Conservation (phyloP, 2,113 vertebrate genomes). For the Alligator sinensis region DNA sequence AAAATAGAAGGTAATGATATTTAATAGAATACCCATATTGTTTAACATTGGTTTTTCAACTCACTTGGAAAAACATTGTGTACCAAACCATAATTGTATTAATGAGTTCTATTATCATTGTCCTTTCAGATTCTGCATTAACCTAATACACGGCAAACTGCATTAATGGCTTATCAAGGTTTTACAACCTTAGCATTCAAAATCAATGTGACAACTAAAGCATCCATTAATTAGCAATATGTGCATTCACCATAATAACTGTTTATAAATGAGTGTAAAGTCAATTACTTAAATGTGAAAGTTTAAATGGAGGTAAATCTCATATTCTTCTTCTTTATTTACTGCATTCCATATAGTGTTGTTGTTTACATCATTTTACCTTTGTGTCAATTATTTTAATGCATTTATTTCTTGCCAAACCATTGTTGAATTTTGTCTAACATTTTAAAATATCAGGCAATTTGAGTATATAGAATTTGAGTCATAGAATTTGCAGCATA, state of each 20-base stretch:
- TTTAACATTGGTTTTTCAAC: not conserved
- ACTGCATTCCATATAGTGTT: not conserved
- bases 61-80: not conserved
- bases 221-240: constrained; percentile 48
- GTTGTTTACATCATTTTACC: not conserved
- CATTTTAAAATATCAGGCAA: not conserved
- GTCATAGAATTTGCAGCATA: not conserved
- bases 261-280: not conserved
- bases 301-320: not conserved
- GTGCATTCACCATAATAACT: not conserved
- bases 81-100: not conserved
- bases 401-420: not conserved
- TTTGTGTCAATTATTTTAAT: not conserved
- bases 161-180: constrained; percentile 18
- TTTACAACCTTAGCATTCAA: not conserved
- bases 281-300: not conserved
- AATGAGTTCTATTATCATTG: not conserved
- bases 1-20: not conserved
- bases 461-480: not conserved
- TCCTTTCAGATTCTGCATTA: not conserved
- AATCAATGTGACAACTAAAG: constrained; percentile 29
- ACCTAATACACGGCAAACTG: not conserved
- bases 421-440: not conserved
- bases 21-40: not conserved
- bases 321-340: not conserved